phyloP scores from a whole-genome alignment of 2,113 vertebrate genomes.

The Lamprotornis superbus region DNA sequence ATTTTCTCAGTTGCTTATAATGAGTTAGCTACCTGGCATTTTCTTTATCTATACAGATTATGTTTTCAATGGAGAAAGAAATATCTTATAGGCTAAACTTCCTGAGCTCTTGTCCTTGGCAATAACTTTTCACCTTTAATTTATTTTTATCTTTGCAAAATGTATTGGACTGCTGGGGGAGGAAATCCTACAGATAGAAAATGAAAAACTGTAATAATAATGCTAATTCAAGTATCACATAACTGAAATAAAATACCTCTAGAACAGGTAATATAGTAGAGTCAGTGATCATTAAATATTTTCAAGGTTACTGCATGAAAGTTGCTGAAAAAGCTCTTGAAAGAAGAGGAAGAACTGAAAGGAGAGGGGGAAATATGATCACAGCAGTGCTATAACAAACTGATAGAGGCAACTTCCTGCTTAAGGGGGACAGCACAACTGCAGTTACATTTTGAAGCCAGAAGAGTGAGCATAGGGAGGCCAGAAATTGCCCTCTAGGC shows the following conservation, averaged over 20 bases:
- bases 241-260: conserved; percentile 37
- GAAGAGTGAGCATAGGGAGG: neutral
- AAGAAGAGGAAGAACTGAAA: neutral
- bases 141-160: conserved; percentile 39
- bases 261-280: neutral
- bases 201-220: conserved; percentile 38
- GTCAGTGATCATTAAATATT: neutral
- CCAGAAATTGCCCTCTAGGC: neutral
- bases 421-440: neutral
- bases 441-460: neutral
- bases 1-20: neutral
- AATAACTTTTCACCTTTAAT: conserved; percentile 48
- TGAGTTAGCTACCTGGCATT: neutral
- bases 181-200: neutral
- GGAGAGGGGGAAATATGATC: neutral
- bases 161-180: neutral
- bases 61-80: neutral
- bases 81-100: neutral
- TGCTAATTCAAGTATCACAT: conserved; percentile 25
- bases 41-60: neutral
- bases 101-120: neutral
- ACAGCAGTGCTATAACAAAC: neutral
- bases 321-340: neutral
- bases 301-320: conserved; percentile 24
- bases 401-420: neutral